Evolutionary conservation across 2,797 vertebrate species (phyloP).

Genomic region (Tokudaia tokunoshimensis): DNA sequence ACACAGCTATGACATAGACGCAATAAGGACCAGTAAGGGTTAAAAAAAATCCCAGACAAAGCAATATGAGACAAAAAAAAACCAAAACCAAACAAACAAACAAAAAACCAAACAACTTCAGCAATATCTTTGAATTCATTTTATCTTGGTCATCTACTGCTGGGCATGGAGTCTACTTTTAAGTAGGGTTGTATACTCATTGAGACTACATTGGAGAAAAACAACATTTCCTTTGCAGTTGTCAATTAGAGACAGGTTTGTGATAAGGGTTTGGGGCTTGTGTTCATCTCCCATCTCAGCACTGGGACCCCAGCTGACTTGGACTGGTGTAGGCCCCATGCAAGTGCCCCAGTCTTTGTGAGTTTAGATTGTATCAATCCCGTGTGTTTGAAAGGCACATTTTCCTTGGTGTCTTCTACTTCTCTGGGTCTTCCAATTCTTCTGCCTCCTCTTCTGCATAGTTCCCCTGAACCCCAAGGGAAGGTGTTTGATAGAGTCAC

Average conservation of each 20-base stretch:
- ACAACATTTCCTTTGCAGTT: background rate
- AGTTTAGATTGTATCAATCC: background rate
- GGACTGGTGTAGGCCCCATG: no score
- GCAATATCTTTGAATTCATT: background rate
- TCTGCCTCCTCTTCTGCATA: background rate
- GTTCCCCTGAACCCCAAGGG: background rate
- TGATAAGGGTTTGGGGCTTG: background rate
- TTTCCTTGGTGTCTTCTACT: background rate
- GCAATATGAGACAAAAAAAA: background rate
- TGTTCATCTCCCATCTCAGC: background rate
- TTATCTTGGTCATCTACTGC: background rate
- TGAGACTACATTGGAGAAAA: background rate
- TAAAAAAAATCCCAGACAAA: background rate
- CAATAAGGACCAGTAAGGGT: background rate
- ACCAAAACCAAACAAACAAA: no score
- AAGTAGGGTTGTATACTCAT: no score
- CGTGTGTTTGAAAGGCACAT: background rate
- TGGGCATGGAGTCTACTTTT: no score
- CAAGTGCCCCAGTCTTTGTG: background rate
- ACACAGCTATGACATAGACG: background rate
- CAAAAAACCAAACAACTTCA: background rate
- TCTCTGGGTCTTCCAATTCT: background rate
- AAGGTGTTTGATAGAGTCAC: background rate
- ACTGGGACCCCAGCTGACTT: background rate
- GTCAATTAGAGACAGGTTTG: background rate